phyloP scores from a whole-genome alignment of 23 tunicate species.

The Trididemnum clinides region DNA sequence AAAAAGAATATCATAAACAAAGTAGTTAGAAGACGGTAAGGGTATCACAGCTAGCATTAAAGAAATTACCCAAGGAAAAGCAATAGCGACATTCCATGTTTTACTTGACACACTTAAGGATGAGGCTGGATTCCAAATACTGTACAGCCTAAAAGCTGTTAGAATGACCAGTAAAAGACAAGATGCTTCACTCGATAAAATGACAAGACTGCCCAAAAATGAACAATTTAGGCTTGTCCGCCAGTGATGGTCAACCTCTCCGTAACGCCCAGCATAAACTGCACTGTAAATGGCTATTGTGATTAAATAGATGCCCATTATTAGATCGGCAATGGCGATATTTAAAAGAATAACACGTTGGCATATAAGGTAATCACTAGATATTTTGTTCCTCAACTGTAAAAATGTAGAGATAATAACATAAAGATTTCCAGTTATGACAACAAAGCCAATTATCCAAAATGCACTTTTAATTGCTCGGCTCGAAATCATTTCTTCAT shows the following conservation, averaged over 20 bases:
- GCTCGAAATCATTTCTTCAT: constrained; percentile 17
- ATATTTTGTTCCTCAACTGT: neutral
- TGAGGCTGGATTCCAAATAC: neutral
- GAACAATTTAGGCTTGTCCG: constrained; percentile 11
- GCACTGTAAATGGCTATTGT: constrained; percentile 16
- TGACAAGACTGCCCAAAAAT: neutral
- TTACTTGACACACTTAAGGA: neutral
- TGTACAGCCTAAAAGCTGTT: constrained; percentile 3
- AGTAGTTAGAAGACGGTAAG: neutral
- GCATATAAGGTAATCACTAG: neutral
- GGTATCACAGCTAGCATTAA: constrained; percentile 13
- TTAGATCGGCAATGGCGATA: constrained; percentile 39
- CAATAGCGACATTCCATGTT: neutral
- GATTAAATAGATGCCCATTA: constrained; percentile 57
- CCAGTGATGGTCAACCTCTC: constrained; percentile 20
- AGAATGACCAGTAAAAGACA: constrained; percentile 1
- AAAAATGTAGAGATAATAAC: neutral
- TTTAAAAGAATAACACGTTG: constrained; percentile 28
- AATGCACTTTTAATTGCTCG: neutral
- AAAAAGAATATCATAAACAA: constrained; percentile 10
- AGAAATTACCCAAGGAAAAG: constrained; percentile 14
- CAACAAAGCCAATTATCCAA: neutral
- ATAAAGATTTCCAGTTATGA: neutral
- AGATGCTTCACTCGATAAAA: constrained; percentile 40
- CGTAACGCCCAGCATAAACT: constrained; percentile 18